Evolutionary conservation across 2,797 vertebrate species (phyloP).

Genomic region (Furcifer pardalis): DNA sequence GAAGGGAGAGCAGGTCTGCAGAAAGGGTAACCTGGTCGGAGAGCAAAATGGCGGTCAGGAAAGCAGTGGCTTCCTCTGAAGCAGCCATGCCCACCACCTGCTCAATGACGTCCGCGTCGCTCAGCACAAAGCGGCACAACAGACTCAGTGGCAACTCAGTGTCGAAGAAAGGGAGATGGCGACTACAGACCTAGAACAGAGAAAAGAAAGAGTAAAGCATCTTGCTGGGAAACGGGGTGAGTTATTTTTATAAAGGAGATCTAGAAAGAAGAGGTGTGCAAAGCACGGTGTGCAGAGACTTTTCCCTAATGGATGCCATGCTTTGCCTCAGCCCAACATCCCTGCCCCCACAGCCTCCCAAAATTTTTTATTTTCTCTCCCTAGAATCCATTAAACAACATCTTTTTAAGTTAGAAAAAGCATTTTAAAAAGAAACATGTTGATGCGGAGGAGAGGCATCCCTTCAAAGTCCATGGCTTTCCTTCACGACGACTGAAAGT

Average conservation of each 20-base stretch:
- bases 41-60: conserved; percentile 68
- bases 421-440: too few relatives aligned
- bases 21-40: conserved; percentile 74
- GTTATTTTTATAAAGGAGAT: background rate
- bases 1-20: conserved; percentile 83
- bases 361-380: too few relatives aligned
- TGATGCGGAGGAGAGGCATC: too few relatives aligned
- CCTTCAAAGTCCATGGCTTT: too few relatives aligned
- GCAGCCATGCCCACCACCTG: conserved; percentile 68
- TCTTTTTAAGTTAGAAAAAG: too few relatives aligned
- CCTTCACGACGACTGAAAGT: too few relatives aligned
- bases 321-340: too few relatives aligned
- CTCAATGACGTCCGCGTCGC: conserved; percentile 68
- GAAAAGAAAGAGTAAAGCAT: conserved; percentile 16
- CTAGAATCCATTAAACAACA: too few relatives aligned
- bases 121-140: conserved; percentile 84
- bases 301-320: too few relatives aligned
- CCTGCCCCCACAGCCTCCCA: too few relatives aligned
- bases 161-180: conserved; percentile 69
- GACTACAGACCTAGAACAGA: conserved; percentile 82
- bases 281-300: too few relatives aligned
- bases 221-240: background rate
- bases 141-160: conserved; percentile 87
- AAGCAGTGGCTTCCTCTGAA: conserved; percentile 58
- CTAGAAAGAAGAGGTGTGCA: background rate